Evolutionary conservation across 2,888 invertebrate species (phyloP), one percentile per base, ranked within the genome.

Genomic region (Acleris sparsana): DNA sequence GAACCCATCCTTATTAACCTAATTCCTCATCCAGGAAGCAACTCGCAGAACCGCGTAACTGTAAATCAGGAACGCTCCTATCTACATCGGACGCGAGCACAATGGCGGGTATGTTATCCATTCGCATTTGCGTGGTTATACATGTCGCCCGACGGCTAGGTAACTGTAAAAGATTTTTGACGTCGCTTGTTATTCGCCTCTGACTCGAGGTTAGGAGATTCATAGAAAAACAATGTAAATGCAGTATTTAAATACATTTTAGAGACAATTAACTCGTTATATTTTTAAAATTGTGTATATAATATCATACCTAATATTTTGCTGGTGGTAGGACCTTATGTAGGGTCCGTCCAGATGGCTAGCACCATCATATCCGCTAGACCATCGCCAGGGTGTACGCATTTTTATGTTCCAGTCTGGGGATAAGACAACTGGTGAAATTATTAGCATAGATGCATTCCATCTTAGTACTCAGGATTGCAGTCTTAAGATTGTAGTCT

Each of bases 41-140:
- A 49, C 49, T 39, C 22, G 53, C 46, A 63, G 51, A 67, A 63
- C 63, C 53, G 61, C 59, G 62, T 69, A 68, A 68, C 70, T 68
- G 70, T 71, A 69, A 70, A 70, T 63, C 60, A 56, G 69, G 67
- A 67, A 69, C 63, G 63, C 53, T 53, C 60, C 64, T 64, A 61
- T 64, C 61, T 52, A 29, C 56, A 69, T 69, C 69, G 66, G 62
- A 59, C 66, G 62, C 56, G 59, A 17, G 60, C 62, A 69, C 69
- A 69, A 69, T 69, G 52, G 67, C 43, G 65, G 59, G 68, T 62
- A 65, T 65, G 62, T 68, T 68, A 65, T 62, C 62, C 65, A 53
- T 66, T 57, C 68, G 55, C 53, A 46, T 58, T 67, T 63, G 59
- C 68, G 60, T 63, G 52, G 62, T 67, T 67, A 67, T 67, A 63